These are phyloP conservation scores for Drosophila orena DNA, from an alignment of 1,140 invertebrate genomes.

Conservation along the genomic window DNA sequence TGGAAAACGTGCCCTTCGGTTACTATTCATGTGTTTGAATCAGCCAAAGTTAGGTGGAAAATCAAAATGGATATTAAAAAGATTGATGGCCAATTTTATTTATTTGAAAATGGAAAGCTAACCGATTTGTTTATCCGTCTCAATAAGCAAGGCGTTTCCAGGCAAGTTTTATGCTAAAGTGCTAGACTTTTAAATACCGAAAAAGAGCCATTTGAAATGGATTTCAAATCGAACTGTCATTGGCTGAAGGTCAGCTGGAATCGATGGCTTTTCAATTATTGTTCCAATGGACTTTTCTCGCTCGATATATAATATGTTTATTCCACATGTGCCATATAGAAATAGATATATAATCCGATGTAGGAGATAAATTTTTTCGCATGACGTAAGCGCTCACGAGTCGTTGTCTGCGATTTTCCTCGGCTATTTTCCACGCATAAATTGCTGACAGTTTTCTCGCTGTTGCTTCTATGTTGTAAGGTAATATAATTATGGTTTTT, in stretches of 20 bases:
- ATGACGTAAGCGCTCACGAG: slow-evolving; percentile 77
- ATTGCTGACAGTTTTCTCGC: slow-evolving; percentile 20
- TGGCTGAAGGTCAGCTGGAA: slow-evolving; percentile 44
- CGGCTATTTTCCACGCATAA: slow-evolving; percentile 41
- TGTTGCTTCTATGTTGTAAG: neutral
- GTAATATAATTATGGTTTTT: neutral
- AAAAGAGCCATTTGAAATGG: neutral
- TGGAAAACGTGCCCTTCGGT: no score
- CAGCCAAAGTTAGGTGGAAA: neutral
- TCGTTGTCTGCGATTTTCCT: slow-evolving; percentile 44
- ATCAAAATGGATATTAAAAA: neutral
- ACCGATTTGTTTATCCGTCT: slow-evolving; percentile 6
- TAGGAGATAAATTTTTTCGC: slow-evolving; percentile 55
- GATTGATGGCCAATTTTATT: neutral
- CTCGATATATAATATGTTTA: slow-evolving; percentile 52
- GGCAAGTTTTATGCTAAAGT: neutral
- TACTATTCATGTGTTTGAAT: no score
- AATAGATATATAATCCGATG: slow-evolving; percentile 64
- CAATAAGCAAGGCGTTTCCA: slow-evolving; percentile 4
- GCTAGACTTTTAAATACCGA: neutral
- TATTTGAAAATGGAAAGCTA: neutral
- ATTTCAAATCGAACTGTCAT: slow-evolving; percentile 31
- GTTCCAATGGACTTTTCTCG: slow-evolving; percentile 18
- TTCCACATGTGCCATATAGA: slow-evolving; percentile 77
- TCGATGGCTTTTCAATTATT: slow-evolving; percentile 33